Conservation (phyloP, 2,888 invertebrate species). For the Corythucha ciliata region DNA sequence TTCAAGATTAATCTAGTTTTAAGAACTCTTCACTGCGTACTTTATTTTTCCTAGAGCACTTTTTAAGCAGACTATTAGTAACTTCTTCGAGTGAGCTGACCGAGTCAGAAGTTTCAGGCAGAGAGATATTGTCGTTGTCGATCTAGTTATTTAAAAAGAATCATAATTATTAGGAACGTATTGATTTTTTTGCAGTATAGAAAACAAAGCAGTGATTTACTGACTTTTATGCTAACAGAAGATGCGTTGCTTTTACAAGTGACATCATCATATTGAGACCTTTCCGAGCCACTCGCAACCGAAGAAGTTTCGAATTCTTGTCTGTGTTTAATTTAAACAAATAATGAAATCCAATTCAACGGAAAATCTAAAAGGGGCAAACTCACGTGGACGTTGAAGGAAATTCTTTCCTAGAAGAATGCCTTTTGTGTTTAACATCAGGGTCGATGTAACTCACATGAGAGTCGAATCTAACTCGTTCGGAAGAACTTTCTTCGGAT, state of each 20-base stretch:
- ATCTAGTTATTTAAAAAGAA: background rate
- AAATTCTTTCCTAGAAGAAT: slow-evolving; percentile 22
- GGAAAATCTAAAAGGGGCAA: background rate
- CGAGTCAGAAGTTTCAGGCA: slow-evolving; percentile 20
- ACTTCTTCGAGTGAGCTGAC: slow-evolving; percentile 22
- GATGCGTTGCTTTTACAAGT: too few species aligned
- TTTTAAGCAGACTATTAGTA: slow-evolving; percentile 16
- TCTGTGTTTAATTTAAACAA: too few species aligned
- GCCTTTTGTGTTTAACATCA: slow-evolving; percentile 20
- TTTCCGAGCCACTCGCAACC: too few species aligned
- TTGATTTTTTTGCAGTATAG: background rate
- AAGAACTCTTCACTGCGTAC: background rate
- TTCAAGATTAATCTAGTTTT: background rate
- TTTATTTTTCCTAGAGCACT: slow-evolving; percentile 15
- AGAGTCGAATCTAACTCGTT: slow-evolving; percentile 56
- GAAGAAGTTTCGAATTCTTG: too few species aligned
- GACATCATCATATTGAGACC: too few species aligned
- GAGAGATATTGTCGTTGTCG: slow-evolving; percentile 13
- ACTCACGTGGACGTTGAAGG: slow-evolving; percentile 28
- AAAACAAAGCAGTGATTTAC: background rate
- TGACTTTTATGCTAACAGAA: too few species aligned
- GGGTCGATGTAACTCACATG: slow-evolving; percentile 50
- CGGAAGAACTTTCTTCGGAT: slow-evolving; percentile 50
- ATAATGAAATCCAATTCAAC: too few species aligned
- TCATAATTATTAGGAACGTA: background rate